phyloP scores from a whole-genome alignment of 2,888 invertebrate species.

The Harpalus rufipes region DNA sequence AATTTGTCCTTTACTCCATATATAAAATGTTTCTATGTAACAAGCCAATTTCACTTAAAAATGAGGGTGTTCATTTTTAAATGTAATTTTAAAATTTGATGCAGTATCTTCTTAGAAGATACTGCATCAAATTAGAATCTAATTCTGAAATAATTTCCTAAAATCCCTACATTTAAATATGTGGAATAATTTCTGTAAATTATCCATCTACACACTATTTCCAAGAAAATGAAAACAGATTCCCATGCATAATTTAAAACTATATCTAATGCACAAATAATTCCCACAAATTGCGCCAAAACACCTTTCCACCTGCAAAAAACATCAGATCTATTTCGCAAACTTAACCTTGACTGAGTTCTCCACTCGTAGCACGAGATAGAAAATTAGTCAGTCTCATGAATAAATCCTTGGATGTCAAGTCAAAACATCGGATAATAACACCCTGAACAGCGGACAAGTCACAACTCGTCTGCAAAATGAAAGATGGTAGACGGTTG shows the following conservation, averaged over 20 bases:
- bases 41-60: no score
- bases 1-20: no score
- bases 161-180: not conserved
- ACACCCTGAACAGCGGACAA: conserved; percentile 38
- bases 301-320: conserved; percentile 29
- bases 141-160: no score
- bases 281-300: conserved; percentile 12
- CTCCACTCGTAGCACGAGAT: conserved; percentile 37
- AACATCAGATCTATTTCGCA: conserved; percentile 26
- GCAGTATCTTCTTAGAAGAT: no score
- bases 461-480: conserved; percentile 25
- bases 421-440: conserved; percentile 32
- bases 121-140: no score
- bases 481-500: conserved; percentile 24
- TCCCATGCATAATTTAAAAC: conserved; percentile 1
- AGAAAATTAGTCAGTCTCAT: conserved; percentile 35
- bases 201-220: not conserved
- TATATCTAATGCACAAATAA: conserved; percentile 41
- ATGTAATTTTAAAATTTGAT: no score
- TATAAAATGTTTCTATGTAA: no score
- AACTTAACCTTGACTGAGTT: conserved; percentile 34
- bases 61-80: no score
- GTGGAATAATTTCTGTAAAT: not conserved
- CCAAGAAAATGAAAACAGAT: not conserved
- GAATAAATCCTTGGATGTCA: conserved; percentile 40